phyloP scores from a whole-genome alignment of 2,797 vertebrate genomes.

The Hephaestus fuliginosus region DNA sequence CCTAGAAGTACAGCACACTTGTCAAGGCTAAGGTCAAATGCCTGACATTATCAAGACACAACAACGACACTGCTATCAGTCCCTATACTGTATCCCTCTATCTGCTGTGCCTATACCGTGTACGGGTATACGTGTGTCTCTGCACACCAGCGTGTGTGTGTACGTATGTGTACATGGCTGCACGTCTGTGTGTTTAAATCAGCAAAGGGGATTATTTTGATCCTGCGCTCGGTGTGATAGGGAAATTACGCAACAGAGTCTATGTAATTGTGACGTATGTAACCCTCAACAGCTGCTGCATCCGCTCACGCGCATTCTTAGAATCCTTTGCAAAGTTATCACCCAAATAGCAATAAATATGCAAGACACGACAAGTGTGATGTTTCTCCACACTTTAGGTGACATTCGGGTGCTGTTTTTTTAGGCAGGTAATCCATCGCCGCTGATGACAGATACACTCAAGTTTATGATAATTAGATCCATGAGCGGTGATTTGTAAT shows the following conservation, averaged over 20 bases:
- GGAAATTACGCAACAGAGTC: constrained; percentile 71
- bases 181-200: constrained; percentile 63
- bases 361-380: background rate
- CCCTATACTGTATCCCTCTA: constrained; percentile 58
- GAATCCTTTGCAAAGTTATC: constrained; percentile 10
- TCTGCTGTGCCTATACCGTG: constrained; percentile 10
- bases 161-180: background rate
- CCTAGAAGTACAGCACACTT: constrained; percentile 70
- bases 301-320: constrained; percentile 3
- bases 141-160: background rate
- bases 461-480: constrained; percentile 40
- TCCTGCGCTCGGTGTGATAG: constrained; percentile 63
- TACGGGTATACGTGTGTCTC: background rate
- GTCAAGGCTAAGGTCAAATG: constrained; percentile 82
- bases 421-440: constrained; percentile 10
- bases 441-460: background rate
- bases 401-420: constrained; percentile 15
- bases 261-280: constrained; percentile 74
- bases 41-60: constrained; percentile 80
- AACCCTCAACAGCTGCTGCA: constrained; percentile 63
- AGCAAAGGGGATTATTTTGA: constrained; percentile 76
- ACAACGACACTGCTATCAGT: constrained; percentile 77
- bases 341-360: constrained; percentile 22
- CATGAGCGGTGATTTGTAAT: constrained; percentile 23
- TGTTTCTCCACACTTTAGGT: constrained; percentile 27